Conservation (phyloP, 2,113 vertebrate species). For the Pyrgilauda ruficollis region DNA sequence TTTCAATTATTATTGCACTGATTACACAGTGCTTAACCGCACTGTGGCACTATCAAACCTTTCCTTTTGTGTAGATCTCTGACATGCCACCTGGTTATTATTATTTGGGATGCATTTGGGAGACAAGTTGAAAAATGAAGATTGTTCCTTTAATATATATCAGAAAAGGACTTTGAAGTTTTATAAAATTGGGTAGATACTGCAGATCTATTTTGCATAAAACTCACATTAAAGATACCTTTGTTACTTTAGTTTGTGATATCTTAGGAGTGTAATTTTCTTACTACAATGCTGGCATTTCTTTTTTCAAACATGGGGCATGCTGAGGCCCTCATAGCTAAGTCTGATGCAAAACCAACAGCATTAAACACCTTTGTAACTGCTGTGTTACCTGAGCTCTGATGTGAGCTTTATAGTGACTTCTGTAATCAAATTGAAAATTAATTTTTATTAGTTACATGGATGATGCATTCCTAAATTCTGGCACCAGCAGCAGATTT, state of each 20-base stretch:
- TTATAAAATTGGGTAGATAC: not conserved
- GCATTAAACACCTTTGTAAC: not conserved
- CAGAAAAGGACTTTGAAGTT: not conserved
- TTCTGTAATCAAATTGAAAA: not conserved
- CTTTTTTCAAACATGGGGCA: not conserved
- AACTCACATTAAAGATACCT: not conserved
- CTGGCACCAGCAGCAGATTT: not conserved
- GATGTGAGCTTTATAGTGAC: not conserved
- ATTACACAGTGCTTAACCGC: not conserved
- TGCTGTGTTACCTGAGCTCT: not conserved
- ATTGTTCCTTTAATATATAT: not conserved
- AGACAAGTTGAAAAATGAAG: not conserved
- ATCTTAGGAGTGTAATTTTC: not conserved
- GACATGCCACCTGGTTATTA: not conserved
- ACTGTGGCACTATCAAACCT: not conserved
- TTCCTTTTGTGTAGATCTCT: not conserved
- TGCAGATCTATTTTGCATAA: not conserved
- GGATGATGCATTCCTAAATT: not conserved
- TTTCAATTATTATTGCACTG: not conserved
- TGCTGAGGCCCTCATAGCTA: not conserved
- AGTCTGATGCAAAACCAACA: not conserved
- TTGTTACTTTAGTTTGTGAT: accelerated
- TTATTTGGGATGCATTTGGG: not conserved
- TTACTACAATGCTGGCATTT: not conserved
- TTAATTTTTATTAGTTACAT: not conserved